Base-by-base conservation (phyloP, 2,113 vertebrate genomes). In the Ctenodactylus gundi region DNA sequence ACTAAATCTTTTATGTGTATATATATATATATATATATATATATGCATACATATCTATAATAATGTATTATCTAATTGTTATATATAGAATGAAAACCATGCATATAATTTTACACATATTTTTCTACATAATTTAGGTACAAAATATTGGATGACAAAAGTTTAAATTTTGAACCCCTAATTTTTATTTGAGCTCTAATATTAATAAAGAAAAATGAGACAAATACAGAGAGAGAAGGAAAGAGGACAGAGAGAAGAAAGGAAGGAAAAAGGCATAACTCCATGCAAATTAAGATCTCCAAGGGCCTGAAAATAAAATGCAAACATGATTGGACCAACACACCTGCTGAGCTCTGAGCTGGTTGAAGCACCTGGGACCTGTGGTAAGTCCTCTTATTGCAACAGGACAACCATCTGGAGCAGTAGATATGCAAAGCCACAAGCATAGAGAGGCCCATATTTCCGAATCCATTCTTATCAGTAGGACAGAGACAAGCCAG, bases 321-420 rank as follows among this genome's bases (percentile, higher is more conserved):
- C 29, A n/a, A 18, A 23, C 23, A 4, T 20, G 6, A 53, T 4
- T 31, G 13, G 25, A 88, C 15, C 12, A 34, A 36, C 6, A 65
- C 0, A 18, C 18, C 84, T 58, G 13, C 27, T 8, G 10, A 3
- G 9, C 11, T 76, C 5, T 23, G 36, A 20, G 25, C 65, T 60
- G 57, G 15, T 13, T 41, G 20, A 25, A 17, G 11, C 10, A 31
- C 11, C 25, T 64, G 23, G 25, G 23, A 72, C 23, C 0, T 18
- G 6, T 21, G 0, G 3, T 9, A 12, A 25, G 25, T 2, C 14
- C 21, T 44, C 31, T n/a, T 17, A 4, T 3, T 17, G 44, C 27
- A 84, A 65, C 23, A 10, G n/a, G 20, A 29, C 44, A 11, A 17
- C 10, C 31, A 34, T n/a, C 23, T 51, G 6, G n/a, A 65, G 57